Conservation (phyloP, 2,797 vertebrate species). For the Hozukius guyotensis region DNA sequence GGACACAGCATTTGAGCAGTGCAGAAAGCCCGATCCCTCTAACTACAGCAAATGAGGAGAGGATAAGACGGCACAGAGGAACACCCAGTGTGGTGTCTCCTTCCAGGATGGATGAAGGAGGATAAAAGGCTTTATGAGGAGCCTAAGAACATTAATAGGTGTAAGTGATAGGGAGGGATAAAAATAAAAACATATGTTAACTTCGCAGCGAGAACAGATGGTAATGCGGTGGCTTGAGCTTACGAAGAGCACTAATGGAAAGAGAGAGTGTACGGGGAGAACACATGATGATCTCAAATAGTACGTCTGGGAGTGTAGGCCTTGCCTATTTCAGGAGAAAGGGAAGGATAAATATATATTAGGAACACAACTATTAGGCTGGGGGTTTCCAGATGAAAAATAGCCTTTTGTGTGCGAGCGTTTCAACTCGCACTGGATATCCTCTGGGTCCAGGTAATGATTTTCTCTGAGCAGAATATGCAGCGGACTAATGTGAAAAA, state of each 20-base stretch:
- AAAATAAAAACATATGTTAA: slow-evolving; percentile 68
- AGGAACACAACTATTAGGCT: slow-evolving; percentile 45
- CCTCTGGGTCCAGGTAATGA: slow-evolving; percentile 56
- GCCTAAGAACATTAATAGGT: slow-evolving; percentile 66
- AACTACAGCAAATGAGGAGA: slow-evolving; percentile 46
- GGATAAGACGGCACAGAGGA: slow-evolving; percentile 36
- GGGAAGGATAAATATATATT: slow-evolving; percentile 48
- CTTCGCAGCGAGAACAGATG: slow-evolving; percentile 54
- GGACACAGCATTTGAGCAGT: slow-evolving; percentile 54
- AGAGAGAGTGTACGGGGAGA: slow-evolving; percentile 41
- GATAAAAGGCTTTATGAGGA: slow-evolving; percentile 58
- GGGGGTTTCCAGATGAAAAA: slow-evolving; percentile 54
- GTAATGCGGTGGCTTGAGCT: slow-evolving; percentile 48
- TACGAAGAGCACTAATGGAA: slow-evolving; percentile 55
- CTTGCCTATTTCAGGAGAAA: slow-evolving; percentile 44
- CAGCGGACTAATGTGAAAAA: slow-evolving; percentile 33
- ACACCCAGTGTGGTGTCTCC: slow-evolving; percentile 33
- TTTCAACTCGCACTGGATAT: slow-evolving; percentile 22
- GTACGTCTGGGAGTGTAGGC: slow-evolving; percentile 56
- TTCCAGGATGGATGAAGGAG: slow-evolving; percentile 50
- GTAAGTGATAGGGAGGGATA: slow-evolving; percentile 61
- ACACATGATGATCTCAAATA: slow-evolving; percentile 69
- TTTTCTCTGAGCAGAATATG: slow-evolving; percentile 46
- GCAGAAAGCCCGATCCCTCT: slow-evolving; percentile 32
- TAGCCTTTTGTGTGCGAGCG: slow-evolving; percentile 28